Conservation (phyloP, 2,888 invertebrate species). For the Volucella inanis region DNA sequence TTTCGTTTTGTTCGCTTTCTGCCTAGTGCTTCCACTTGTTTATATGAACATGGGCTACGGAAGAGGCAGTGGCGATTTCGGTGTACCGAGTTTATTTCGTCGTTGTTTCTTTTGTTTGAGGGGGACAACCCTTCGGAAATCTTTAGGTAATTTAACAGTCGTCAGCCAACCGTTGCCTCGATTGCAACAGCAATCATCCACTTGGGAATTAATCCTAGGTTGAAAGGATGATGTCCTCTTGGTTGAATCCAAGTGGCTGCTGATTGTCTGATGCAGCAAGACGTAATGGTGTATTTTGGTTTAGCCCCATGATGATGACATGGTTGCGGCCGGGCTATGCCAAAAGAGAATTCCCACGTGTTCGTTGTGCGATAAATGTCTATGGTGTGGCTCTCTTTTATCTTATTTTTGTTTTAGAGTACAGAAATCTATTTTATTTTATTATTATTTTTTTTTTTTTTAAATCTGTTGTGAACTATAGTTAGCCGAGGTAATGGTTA, state of each 20-base stretch:
- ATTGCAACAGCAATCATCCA: conserved; percentile 73
- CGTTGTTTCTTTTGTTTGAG: conserved; percentile 49
- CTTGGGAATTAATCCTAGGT: conserved; percentile 54
- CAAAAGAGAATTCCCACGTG: conserved; percentile 68
- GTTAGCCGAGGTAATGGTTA: conserved; percentile 18
- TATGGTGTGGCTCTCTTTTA: conserved; percentile 30
- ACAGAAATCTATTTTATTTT: conserved; percentile 43
- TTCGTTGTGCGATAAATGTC: not conserved
- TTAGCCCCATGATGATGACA: conserved; percentile 36
- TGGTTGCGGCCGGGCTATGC: conserved; percentile 57
- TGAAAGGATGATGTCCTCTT: conserved; percentile 55
- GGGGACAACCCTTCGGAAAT: conserved; percentile 64
- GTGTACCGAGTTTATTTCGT: not conserved
- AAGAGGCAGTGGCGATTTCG: too few species aligned
- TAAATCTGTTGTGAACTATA: conserved; percentile 43
- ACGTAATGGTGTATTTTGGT: conserved; percentile 60
- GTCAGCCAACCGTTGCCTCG: conserved; percentile 73
- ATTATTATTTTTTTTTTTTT: conserved; percentile 35
- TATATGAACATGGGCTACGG: not conserved
- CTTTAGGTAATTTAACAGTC: conserved; percentile 60
- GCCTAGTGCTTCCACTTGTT: conserved; percentile 64
- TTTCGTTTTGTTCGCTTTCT: conserved; percentile 28
- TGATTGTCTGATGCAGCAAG: conserved; percentile 51
- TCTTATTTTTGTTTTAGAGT: conserved; percentile 42
- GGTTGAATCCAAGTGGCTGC: conserved; percentile 46